phyloP scores from a whole-genome alignment of 1,140 invertebrate genomes.

The Linepithema humile region DNA sequence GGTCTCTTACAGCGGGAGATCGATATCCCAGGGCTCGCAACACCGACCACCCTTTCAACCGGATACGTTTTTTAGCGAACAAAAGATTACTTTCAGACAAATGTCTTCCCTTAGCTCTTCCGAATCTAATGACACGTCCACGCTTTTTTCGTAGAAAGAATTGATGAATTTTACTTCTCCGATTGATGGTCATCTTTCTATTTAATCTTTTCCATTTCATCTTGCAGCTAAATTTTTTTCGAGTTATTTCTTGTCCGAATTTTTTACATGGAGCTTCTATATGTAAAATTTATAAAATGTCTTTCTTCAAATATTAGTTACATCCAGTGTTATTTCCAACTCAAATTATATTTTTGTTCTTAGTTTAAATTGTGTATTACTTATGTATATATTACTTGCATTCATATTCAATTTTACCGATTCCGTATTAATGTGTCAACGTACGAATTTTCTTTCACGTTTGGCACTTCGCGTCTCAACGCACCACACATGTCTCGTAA shows the following conservation, averaged over 20 bases:
- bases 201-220: background rate
- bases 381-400: background rate
- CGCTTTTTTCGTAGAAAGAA: background rate
- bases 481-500: background rate
- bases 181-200: background rate
- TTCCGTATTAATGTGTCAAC: background rate
- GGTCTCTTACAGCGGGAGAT: constrained; percentile 16
- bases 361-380: background rate
- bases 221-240: background rate
- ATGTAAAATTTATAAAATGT: background rate
- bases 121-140: constrained; percentile 9
- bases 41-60: constrained; percentile 7
- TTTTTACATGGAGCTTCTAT: too few species aligned
- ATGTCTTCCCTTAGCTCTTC: constrained; percentile 4
- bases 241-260: too few species aligned
- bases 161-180: background rate
- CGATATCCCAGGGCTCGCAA: constrained; percentile 14
- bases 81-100: constrained; percentile 44
- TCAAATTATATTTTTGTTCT: background rate
- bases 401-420: background rate
- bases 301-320: background rate
- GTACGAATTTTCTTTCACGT: background rate
- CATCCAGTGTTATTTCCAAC: background rate
- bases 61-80: constrained; percentile 32
- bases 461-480: background rate